phyloP scores from a whole-genome alignment of 2,797 vertebrate species.

The Manis javanica region DNA sequence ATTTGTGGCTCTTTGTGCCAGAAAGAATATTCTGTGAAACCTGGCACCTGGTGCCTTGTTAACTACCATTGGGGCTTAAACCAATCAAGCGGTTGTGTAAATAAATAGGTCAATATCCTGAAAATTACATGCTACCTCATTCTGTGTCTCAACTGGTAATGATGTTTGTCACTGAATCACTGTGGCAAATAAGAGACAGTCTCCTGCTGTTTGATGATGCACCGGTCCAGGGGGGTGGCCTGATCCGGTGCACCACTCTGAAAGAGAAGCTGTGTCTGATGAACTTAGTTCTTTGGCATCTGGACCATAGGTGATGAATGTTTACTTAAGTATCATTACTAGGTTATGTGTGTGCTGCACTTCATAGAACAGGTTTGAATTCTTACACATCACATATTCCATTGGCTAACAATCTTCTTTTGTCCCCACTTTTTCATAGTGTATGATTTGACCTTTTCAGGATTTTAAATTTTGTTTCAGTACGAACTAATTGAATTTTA shows the following conservation, averaged over 20 bases:
- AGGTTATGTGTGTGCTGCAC: neutral
- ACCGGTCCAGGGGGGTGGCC: slow-evolving; percentile 28
- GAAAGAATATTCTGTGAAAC: neutral
- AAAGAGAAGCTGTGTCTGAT: slow-evolving; percentile 28
- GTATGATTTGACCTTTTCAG: neutral
- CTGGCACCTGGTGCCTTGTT: neutral
- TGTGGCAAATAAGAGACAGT: slow-evolving; percentile 3
- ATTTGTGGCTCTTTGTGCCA: neutral
- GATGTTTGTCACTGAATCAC: slow-evolving; percentile 15
- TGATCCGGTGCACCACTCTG: slow-evolving; percentile 30
- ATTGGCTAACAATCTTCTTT: neutral
- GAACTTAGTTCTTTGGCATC: neutral
- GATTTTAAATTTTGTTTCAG: neutral
- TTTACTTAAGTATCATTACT: neutral
- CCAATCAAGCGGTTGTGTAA: neutral
- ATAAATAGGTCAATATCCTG: neutral
- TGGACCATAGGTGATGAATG: neutral
- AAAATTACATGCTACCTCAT: slow-evolving; percentile 43
- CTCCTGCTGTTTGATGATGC: neutral
- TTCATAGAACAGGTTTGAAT: neutral
- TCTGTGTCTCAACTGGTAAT: neutral
- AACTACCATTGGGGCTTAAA: neutral
- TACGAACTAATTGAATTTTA: neutral
- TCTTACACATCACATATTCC: neutral
- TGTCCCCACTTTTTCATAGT: neutral